Evolutionary conservation across 1,140 invertebrate genomes (phyloP).

Genomic region (Artemia franciscana): DNA sequence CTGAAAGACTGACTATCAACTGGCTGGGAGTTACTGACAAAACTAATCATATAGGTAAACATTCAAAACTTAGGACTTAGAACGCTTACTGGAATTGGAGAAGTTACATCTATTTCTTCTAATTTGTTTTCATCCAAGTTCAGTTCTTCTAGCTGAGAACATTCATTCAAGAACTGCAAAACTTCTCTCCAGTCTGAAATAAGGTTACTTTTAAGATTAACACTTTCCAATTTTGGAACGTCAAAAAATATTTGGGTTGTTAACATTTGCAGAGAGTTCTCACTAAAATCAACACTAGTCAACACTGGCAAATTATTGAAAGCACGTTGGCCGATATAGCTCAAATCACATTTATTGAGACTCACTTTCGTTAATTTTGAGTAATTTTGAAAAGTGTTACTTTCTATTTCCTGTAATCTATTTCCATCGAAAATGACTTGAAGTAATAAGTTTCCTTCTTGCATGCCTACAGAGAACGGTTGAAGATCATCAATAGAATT

Average conservation of each 20-base stretch:
- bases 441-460: slow-evolving; percentile 9
- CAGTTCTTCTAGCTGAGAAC: slow-evolving; percentile 11
- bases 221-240: slow-evolving; percentile 6
- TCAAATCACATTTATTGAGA: slow-evolving; percentile 11
- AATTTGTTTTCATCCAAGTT: slow-evolving; percentile 9
- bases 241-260: slow-evolving; percentile 13
- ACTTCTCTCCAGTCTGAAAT: background rate
- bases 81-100: no score
- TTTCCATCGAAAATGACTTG: slow-evolving; percentile 14
- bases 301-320: slow-evolving; percentile 15
- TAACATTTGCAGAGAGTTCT: slow-evolving; percentile 14
- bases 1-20: no score
- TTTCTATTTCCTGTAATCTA: background rate
- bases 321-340: slow-evolving; percentile 11
- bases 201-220: slow-evolving; percentile 1
- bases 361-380: background rate
- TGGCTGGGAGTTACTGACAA: no score
- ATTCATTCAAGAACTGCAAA: slow-evolving; percentile 1
- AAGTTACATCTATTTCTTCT: background rate
- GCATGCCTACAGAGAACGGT: slow-evolving; percentile 6
- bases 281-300: slow-evolving; percentile 14
- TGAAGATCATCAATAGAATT: slow-evolving; percentile 14
- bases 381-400: background rate
- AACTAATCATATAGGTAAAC: no score
- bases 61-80: no score